Conservation (phyloP, 1,140 invertebrate genomes). For the Scaptomyza montana region DNA sequence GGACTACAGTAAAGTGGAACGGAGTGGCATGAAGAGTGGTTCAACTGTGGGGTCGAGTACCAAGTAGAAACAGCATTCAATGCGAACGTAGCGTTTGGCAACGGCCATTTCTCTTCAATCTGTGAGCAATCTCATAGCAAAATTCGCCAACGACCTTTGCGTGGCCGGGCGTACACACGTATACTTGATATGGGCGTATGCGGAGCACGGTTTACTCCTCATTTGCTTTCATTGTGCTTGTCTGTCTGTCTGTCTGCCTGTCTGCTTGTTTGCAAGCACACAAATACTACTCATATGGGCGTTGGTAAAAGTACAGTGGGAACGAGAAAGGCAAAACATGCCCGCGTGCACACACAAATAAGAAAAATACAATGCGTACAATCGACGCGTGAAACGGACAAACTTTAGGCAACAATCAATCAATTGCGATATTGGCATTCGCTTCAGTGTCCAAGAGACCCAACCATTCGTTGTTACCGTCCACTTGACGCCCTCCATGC, state of each 20-base stretch:
- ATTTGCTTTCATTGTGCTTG: conserved; percentile 31
- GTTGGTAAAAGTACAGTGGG: conserved; percentile 4
- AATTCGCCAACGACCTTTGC: neutral
- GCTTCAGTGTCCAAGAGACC: conserved; percentile 22
- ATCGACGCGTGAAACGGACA: conserved; percentile 64
- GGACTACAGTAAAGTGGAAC: conserved; percentile 19
- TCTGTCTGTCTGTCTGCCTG: neutral
- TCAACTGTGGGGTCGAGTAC: conserved; percentile 6
- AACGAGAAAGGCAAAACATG: conserved; percentile 28
- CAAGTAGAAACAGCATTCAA: conserved; percentile 48
- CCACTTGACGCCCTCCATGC: conserved; percentile 12
- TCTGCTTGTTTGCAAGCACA: conserved; percentile 9
- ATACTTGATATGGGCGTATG: conserved; percentile 59
- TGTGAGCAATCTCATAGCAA: conserved; percentile 2
- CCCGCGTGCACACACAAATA: conserved; percentile 45
- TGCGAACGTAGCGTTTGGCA: conserved; percentile 26
- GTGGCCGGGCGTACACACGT: conserved; percentile 9
- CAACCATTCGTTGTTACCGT: conserved; percentile 43
- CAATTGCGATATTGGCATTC: conserved; percentile 58
- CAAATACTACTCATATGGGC: conserved; percentile 3
- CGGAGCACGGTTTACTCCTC: conserved; percentile 13
- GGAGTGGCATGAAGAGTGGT: conserved; percentile 21
- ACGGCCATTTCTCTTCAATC: neutral
- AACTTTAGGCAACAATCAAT: conserved; percentile 67
- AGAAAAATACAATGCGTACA: conserved; percentile 61